phyloP scores from a whole-genome alignment of 2,888 invertebrate species.

The Acanthosepion lycidas region DNA sequence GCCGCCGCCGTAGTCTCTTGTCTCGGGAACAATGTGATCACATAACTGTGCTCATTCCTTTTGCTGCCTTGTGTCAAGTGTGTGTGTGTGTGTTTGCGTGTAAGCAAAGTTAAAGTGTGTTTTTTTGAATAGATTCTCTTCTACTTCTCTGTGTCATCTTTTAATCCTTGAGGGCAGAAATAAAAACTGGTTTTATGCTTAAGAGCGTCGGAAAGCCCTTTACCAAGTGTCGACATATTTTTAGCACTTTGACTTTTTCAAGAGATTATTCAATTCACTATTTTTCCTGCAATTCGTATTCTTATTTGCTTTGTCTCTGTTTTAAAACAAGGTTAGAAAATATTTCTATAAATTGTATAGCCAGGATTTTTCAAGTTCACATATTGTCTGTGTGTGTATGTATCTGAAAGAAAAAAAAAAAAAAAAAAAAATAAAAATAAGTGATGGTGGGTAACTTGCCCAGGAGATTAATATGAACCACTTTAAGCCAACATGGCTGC shows the following conservation, averaged over 20 bases:
- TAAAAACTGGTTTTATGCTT: not conserved
- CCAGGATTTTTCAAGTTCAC: not conserved
- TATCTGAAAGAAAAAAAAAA: too few species aligned
- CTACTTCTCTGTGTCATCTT: not conserved
- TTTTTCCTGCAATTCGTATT: not conserved
- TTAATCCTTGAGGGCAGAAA: not conserved
- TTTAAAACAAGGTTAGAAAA: too few species aligned
- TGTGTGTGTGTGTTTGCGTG: not conserved
- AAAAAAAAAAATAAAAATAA: too few species aligned
- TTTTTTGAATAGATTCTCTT: not conserved
- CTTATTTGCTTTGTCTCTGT: not conserved
- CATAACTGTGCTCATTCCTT: constrained; percentile 8
- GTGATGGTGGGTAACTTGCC: not conserved
- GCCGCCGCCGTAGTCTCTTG: not conserved
- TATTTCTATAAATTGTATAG: not conserved
- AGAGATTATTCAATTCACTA: not conserved
- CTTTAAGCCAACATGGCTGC: constrained; percentile 15
- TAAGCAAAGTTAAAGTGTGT: not conserved
- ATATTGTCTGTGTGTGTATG: not conserved
- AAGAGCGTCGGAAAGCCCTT: not conserved
- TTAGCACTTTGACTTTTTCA: too few species aligned
- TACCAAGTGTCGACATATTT: too few species aligned
- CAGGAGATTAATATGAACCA: not conserved
- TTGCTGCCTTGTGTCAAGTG: constrained; percentile 2
- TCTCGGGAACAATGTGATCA: constrained; percentile 14